Percentiles rank a stretch among this genome's conserved stretches.
These are phyloP conservation scores for Sebastes jordani DNA, from an alignment of 2,797 vertebrate species.

Conservation along the genomic window DNA sequence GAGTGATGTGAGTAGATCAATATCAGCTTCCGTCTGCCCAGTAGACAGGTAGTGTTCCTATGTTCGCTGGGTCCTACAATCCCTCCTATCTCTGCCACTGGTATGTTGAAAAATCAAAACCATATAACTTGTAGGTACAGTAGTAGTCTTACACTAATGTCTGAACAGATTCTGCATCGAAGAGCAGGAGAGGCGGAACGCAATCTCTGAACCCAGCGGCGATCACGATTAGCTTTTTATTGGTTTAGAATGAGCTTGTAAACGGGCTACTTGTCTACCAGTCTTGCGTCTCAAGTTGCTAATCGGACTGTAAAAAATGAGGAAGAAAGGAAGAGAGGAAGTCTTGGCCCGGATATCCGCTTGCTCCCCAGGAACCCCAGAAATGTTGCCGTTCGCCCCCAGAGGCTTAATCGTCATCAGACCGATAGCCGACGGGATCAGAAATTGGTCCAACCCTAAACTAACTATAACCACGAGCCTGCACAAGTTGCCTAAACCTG, in stretches of 20 bases:
- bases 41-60: background rate
- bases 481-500: background rate
- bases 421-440: no score
- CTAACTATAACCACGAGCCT: background rate
- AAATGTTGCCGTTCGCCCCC: no score
- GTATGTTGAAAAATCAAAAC: background rate
- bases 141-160: background rate
- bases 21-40: background rate
- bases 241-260: no score
- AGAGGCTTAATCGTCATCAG: no score
- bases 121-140: background rate
- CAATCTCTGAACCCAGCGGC: no score
- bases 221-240: no score
- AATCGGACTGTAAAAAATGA: background rate
- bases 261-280: no score
- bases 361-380: no score
- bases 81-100: background rate
- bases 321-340: no score
- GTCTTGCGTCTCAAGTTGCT: background rate
- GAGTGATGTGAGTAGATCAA: background rate
- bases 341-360: no score
- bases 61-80: background rate
- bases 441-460: background rate
- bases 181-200: no score
- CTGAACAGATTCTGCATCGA: no score